Percentiles rank a stretch among this genome's conserved stretches.
These are phyloP conservation scores for Apis florea DNA, from an alignment of 1,140 invertebrate genomes.

Conservation along the genomic window DNA sequence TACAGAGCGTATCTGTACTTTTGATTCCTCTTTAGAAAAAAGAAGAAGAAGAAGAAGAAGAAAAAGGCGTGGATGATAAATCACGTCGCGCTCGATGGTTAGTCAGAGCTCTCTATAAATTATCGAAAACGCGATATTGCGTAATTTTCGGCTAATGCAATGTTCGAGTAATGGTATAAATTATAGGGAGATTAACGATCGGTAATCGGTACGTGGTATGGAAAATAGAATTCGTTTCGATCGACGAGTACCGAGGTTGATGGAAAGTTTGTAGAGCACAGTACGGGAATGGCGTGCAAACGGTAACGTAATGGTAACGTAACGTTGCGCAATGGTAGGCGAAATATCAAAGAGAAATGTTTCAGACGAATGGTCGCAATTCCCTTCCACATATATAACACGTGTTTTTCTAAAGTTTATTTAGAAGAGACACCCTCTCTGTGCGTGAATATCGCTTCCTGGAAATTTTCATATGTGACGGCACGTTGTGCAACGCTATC, in stretches of 20 bases:
- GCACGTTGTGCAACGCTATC: slow-evolving; percentile 19
- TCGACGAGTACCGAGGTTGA: not conserved
- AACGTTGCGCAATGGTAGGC: slow-evolving; percentile 50
- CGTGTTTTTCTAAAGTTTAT: not conserved
- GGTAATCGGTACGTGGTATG: not conserved
- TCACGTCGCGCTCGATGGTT: not conserved
- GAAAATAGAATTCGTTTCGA: not conserved
- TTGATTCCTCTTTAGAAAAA: not conserved
- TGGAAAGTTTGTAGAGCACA: not conserved
- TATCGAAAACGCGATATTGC: not conserved
- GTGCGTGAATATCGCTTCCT: slow-evolving; percentile 3
- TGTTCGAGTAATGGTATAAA: not conserved
- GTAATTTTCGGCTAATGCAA: not conserved
- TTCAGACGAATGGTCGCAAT: not conserved
- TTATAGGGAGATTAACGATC: not conserved
- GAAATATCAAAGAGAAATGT: slow-evolving; percentile 20
- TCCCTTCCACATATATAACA: no score
- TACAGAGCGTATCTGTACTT: not conserved
- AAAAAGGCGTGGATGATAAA: not conserved
- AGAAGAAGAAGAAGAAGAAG: not conserved
- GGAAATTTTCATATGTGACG: slow-evolving; percentile 3
- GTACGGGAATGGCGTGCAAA: not conserved
- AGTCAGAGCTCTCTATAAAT: not conserved
- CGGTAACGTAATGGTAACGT: not conserved
- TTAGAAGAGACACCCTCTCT: not conserved